Base-by-base conservation (phyloP, 2,888 invertebrate species). In the Scotopteryx bipunctaria region DNA sequence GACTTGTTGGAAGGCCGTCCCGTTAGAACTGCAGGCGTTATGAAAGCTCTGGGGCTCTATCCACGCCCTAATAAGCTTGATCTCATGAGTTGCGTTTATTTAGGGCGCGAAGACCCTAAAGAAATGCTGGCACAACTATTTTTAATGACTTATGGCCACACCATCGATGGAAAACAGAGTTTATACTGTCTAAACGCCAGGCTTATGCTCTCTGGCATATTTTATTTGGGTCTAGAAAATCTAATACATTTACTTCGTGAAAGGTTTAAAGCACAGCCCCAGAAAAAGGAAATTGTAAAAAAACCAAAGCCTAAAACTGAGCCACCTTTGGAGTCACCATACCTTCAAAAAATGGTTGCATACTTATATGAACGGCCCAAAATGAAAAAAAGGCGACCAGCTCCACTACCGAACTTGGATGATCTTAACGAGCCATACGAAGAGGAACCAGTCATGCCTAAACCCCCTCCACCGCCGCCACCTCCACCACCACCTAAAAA, bases 401-500 rank as follows among this genome's bases (percentile, higher is more conserved):
- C 67, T 0, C 86, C 87, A 4, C 57, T 88, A 17, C 87, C 88
- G 9, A 76, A 86, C 59, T 62, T 88, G 23, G 78, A 83, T 2
- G 77, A 71, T 14, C 70, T 88, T 0, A 80, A 86, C 48, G 81
- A 80, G 19, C 83, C 85, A 1, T 80, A 73, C 21, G 81, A 83
- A 38, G 84, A 84, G 46, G 81, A 79, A 6, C 78, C 76, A 1
- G 64, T 73, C 3, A 2, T 78, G 13, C 57, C 48, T 0, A 82
- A 77, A 56, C 72, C 78, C 1, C 76, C 81, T 0, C 81, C 82
- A 0, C 79, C 72, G 0, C 78, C 76, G 0, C 81, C 82, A 0
- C 85, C 86, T 1, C 86, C 86, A 0, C 83, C 85, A 5, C 81
- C 80, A 1, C 82, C 86, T 0, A 86, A 82, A 49, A 86, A 85